phyloP scores from a whole-genome alignment of 2,888 invertebrate genomes.

The Plusia festucae region DNA sequence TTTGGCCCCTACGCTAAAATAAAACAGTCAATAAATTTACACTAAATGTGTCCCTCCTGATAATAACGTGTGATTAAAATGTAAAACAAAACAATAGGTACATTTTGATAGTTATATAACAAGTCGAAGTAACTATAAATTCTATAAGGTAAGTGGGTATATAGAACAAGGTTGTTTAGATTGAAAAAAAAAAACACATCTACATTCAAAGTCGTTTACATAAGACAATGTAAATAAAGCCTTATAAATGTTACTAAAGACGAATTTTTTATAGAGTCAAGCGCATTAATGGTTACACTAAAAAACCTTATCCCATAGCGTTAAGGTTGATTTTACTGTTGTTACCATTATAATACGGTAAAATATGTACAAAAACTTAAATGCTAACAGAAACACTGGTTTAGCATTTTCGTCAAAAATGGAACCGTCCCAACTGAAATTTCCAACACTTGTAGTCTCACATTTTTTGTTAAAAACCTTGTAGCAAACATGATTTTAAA shows the following conservation, averaged over 20 bases:
- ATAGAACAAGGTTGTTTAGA: constrained; percentile 41
- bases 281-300: neutral
- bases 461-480: constrained; percentile 41
- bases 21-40: neutral
- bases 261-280: constrained; percentile 34
- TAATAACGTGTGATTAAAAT: neutral
- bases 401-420: constrained; percentile 27
- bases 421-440: constrained; percentile 34
- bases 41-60: neutral
- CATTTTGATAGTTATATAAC: constrained; percentile 1
- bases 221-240: constrained; percentile 33
- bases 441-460: constrained; percentile 30
- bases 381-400: constrained; percentile 31
- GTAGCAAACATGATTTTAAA: constrained; percentile 36
- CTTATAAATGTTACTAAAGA: neutral
- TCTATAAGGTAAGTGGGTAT: constrained; percentile 33
- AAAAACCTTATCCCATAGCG: neutral
- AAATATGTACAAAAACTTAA: constrained; percentile 17
- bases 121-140: constrained; percentile 20
- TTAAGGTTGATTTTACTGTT: neutral
- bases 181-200: constrained; percentile 28
- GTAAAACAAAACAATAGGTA: neutral
- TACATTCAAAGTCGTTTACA: constrained; percentile 26
- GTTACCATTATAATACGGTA: neutral
- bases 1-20: neutral